Base-by-base conservation (phyloP, 2,888 invertebrate species). In the Seira sanloemensis region DNA sequence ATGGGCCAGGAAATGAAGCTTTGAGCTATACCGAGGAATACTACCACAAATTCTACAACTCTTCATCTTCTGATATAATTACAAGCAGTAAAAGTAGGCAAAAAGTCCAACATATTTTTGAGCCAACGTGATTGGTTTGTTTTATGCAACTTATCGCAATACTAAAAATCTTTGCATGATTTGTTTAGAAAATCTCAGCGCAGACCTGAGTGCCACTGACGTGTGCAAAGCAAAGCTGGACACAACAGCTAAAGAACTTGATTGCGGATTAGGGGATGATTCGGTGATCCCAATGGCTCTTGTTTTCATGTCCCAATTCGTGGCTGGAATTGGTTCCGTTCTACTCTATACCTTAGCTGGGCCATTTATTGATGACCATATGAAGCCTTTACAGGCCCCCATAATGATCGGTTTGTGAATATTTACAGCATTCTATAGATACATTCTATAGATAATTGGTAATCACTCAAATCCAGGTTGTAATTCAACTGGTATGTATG, bases 351-450 rank as follows among this genome's bases (percentile, higher is more conserved):
- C 94, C 0, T 91, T 95, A 65, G 94, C 94, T 0, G 93, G 94
- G 90, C 93, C 94, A 0, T 95, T 94, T 90, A 90, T 95, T 88
- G 94, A 95, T 90, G 94, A 95, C 89, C 94, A 94, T 88, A 93
- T 94, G 0, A 93, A 94, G 90, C 94, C 94, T 90, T 93, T 93
- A 16, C 93, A 93, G 87, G 93, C 94, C 0, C 94, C 94, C 0
- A 91, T 94, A 88, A 91, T 94, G 88, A 90, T 94, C 83, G 93
- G 93, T 93, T 90, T 90, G 72, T 58, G 16, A 4, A 54, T 69
- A 24, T 26, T 54, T 76, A 18, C 9, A 46, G 9, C 23, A 25
- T 65, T 1, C 19, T 2, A 21, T 92, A 92, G 0, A 91, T n/a
- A n/a, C n/a, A n/a, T n/a, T n/a, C n/a, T n/a, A n/a, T n/a, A n/a